Evolutionary conservation across 2,888 invertebrate genomes (phyloP).

Genomic region (Punctoribates punctum): DNA sequence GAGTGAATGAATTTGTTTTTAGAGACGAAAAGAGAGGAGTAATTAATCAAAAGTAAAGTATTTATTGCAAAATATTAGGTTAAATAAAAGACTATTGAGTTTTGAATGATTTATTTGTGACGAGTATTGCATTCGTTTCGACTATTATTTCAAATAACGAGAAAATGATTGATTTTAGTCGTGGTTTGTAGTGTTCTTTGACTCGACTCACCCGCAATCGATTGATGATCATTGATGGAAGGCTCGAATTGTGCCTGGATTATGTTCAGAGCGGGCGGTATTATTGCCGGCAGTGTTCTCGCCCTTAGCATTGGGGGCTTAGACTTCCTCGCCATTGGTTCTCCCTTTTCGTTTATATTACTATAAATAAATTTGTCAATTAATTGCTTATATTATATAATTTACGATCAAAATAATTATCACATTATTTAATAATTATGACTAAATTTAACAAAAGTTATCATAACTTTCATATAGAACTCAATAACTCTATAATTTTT

Average conservation of each 20-base stretch:
- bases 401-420: no score
- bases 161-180: neutral
- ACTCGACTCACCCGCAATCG: neutral
- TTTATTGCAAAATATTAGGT: no score
- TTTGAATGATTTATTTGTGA: no score
- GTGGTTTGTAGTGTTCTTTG: neutral
- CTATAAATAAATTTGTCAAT: neutral
- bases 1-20: no score
- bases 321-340: constrained; percentile 48
- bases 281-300: constrained; percentile 79
- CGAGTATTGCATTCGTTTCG: no score
- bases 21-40: no score
- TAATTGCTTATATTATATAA: neutral
- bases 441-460: no score
- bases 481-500: no score
- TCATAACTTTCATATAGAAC: no score
- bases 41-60: no score
- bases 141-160: neutral
- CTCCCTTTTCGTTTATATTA: neutral
- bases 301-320: constrained; percentile 78
- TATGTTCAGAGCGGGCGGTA: constrained; percentile 76
- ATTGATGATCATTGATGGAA: constrained; percentile 2
- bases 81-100: no score
- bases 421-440: no score
- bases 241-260: constrained; percentile 73